These are phyloP conservation scores for Acleris cristana DNA, from an alignment of 2,888 invertebrate species.

Conservation along the genomic window DNA sequence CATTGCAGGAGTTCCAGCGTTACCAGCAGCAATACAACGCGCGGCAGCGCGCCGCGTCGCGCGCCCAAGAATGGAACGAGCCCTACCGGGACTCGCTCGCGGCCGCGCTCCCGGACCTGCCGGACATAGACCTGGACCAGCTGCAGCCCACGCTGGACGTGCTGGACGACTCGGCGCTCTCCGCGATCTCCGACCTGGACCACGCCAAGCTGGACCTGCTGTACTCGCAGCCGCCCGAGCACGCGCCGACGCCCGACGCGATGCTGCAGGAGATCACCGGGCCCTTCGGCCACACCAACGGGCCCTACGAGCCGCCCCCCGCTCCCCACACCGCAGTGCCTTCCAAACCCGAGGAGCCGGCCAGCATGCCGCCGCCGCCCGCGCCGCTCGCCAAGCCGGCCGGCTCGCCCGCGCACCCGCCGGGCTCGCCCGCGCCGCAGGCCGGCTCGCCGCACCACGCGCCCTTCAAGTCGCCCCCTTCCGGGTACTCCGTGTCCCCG, in stretches of 20 bases:
- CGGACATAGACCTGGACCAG: constrained; percentile 85
- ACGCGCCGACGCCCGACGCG: constrained; percentile 33
- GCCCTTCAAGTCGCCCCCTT: constrained; percentile 51
- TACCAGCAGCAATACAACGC: constrained; percentile 86
- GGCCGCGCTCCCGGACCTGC: constrained; percentile 70
- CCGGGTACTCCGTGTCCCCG: constrained; percentile 38
- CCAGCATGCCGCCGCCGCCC: constrained; percentile 45
- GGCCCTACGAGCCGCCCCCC: constrained; percentile 45
- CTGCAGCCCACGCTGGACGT: constrained; percentile 85
- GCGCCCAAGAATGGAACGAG: constrained; percentile 76
- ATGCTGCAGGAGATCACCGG: constrained; percentile 29
- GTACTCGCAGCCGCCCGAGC: constrained; percentile 41
- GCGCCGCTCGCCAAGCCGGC: constrained; percentile 35
- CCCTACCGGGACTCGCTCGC: constrained; percentile 75
- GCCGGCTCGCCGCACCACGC: constrained; percentile 37
- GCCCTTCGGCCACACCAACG: constrained; percentile 19
- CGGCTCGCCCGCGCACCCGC: no score
- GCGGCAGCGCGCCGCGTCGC: constrained; percentile 79
- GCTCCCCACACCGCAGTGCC: constrained; percentile 44
- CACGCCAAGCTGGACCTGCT: constrained; percentile 74
- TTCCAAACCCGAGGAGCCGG: constrained; percentile 28
- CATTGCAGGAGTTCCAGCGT: constrained; percentile 83
- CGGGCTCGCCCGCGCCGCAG: no score
- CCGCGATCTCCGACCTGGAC: constrained; percentile 65
- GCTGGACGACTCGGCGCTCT: constrained; percentile 71